Base-by-base conservation (phyloP, 2,888 invertebrate genomes). In the Rhingia campestris region DNA sequence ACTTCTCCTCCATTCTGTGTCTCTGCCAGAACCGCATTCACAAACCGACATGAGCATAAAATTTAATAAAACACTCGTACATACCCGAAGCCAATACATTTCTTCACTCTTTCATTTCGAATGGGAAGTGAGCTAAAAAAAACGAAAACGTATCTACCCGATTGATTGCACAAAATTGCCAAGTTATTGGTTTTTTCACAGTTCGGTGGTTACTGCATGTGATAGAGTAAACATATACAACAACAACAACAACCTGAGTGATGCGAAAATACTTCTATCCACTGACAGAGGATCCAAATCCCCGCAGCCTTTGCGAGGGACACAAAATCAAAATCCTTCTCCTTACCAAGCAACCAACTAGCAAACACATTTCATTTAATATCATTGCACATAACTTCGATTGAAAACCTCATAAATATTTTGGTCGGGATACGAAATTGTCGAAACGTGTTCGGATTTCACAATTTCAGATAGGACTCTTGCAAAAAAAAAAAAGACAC, bases 111-210 rank as follows among this genome's bases (percentile, higher is more conserved):
- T 30, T 35, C 14, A 63, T 66, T 41, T 9, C 9, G 6, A 61
- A 22, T 6, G 32, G 22, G 14, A 6, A 30, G 73, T 70, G 76
- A 86, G 74, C 79, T 74, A 74, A 82, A 87, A 75, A 82, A 80
- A 69, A 64, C 87, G n/a, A 22, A 22, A 22, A 22, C 22, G 1
- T 22, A 22, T 22, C 22, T 22, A 22, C 22, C 22, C 22, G 86
- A 86, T 87, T 87, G 87, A 87, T 86, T 86, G 87, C 86, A 86
- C 79, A 69, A 86, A 87, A 87, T 87, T 87, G 86, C 80, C 79
- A 86, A 86, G 70, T 85, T 87, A 87, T 87, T 86, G 87, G 80
- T 81, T 87, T 86, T 81, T 85, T 70, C 77, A 77, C 73, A 81
- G 64, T 75, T 79, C 63, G 22, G 14, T 74, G 76, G 45, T 63